phyloP scores from a whole-genome alignment of 1,140 invertebrate species.

The Venturia canescens region DNA sequence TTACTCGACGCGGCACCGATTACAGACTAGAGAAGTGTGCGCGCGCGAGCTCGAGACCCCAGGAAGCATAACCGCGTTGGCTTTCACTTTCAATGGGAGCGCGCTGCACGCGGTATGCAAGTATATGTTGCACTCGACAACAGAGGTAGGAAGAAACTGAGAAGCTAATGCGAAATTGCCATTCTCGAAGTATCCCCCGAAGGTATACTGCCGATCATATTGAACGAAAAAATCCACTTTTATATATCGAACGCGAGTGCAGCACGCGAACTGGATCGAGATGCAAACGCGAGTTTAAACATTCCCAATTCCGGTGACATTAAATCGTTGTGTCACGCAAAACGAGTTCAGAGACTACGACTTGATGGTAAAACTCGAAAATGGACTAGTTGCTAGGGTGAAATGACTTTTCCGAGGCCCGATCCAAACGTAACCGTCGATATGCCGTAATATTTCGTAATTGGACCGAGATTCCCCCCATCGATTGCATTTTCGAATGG shows the following conservation, averaged over 20 bases:
- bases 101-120: slow-evolving; percentile 39
- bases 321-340: slow-evolving; percentile 14
- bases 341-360: slow-evolving; percentile 41
- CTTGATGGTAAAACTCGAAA: slow-evolving; percentile 8
- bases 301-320: slow-evolving; percentile 41
- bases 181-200: slow-evolving; percentile 4
- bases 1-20: slow-evolving; percentile 53
- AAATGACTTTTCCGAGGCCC: slow-evolving; percentile 47
- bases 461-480: slow-evolving; percentile 65
- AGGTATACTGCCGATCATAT: not conserved
- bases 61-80: slow-evolving; percentile 59
- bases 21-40: slow-evolving; percentile 49
- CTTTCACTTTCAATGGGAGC: slow-evolving; percentile 69
- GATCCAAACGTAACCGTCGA: slow-evolving; percentile 6
- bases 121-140: slow-evolving; percentile 24
- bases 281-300: not conserved
- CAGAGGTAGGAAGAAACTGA: slow-evolving; percentile 18
- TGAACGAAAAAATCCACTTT: not conserved
- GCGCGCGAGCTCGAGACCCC: slow-evolving; percentile 34
- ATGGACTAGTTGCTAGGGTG: slow-evolving; percentile 4
- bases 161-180: slow-evolving; percentile 14
- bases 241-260: not conserved
- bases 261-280: not conserved
- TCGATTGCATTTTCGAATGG: slow-evolving; percentile 68
- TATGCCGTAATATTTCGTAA: slow-evolving; percentile 73